Evolutionary conservation across 2,113 vertebrate species (phyloP).

Genomic region (Ahaetulla prasina): DNA sequence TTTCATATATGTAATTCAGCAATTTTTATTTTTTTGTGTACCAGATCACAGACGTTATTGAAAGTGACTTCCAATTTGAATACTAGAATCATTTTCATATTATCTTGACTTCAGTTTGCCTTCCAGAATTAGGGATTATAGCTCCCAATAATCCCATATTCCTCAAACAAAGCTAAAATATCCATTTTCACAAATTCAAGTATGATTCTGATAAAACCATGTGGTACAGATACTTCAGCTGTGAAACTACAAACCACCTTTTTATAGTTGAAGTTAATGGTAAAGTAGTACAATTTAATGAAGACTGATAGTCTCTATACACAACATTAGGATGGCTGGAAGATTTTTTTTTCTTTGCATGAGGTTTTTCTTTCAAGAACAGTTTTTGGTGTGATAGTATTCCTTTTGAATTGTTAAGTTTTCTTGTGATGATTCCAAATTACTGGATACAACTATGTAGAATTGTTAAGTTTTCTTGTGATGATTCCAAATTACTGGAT

Average conservation of each 20-base stretch:
- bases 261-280: neutral
- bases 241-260: neutral
- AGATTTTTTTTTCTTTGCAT: neutral
- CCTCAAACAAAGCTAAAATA: neutral
- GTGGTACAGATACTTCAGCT: neutral
- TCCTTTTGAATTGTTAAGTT: neutral
- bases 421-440: neutral
- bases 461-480: neutral
- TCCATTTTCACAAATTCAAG: neutral
- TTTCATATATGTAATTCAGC: conserved; percentile 48
- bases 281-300: neutral
- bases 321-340: neutral
- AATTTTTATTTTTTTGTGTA: neutral
- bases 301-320: neutral
- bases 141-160: neutral
- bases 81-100: neutral
- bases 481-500: neutral
- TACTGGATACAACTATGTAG: no score
- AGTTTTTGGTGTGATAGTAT: neutral
- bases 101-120: neutral
- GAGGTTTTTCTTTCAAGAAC: neutral
- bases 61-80: neutral
- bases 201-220: neutral
- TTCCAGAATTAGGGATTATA: neutral
- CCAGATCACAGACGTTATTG: neutral